Conservation (phyloP, 1,140 invertebrate genomes). For the Brachionus asplanchnoidis region DNA sequence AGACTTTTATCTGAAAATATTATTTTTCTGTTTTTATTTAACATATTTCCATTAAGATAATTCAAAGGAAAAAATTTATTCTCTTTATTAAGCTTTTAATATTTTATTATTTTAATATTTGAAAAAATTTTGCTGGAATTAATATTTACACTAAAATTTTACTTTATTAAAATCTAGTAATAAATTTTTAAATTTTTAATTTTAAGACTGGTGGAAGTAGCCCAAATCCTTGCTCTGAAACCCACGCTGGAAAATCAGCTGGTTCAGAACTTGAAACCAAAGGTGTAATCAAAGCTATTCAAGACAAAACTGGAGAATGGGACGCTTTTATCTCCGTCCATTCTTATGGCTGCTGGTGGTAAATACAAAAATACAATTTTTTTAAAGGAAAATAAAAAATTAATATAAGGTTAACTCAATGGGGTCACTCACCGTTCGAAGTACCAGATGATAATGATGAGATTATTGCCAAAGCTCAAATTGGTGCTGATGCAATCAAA, state of each 20-base stretch:
- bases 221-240: constrained; percentile 40
- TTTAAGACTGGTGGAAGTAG: not conserved
- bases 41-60: too few species aligned
- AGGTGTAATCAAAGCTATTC: constrained; percentile 3
- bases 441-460: constrained; percentile 1
- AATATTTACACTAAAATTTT: too few species aligned
- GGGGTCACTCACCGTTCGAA: not conserved
- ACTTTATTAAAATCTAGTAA: too few species aligned
- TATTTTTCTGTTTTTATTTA: too few species aligned
- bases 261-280: constrained; percentile 38
- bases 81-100: too few species aligned
- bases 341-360: constrained; percentile 27
- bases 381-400: not conserved
- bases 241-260: not conserved
- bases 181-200: not conserved
- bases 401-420: not conserved
- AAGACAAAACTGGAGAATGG: not conserved
- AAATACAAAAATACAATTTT: not conserved
- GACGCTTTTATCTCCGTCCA: constrained; percentile 36
- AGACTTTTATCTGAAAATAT: too few species aligned
- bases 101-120: too few species aligned
- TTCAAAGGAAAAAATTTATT: too few species aligned
- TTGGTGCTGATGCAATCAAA: constrained; percentile 11
- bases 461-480: constrained; percentile 12
- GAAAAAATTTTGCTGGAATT: too few species aligned